Base-by-base conservation (phyloP, 2,888 invertebrate genomes). In the Baccha elongata region DNA sequence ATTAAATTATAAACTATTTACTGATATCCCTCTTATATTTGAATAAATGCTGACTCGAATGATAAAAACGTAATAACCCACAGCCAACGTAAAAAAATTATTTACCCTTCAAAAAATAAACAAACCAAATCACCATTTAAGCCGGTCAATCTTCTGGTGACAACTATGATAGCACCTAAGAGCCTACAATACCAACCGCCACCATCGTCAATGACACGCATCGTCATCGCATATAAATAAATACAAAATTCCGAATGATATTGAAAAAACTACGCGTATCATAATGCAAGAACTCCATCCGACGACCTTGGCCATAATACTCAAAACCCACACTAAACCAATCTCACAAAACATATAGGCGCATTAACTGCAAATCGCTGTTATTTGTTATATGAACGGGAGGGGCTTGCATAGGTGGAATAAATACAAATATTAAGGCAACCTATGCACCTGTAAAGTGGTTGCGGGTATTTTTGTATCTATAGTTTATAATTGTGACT, bases 241-340 rank as follows among this genome's bases (percentile, higher is more conserved):
- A 44, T 15, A 32, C 53, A 50, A 42, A 55, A 11, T 2, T 11
- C 58, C 3, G 69, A 60, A 52, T 67, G 65, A 62, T 81, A 81
- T 81, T 81, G 65, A 75, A 81, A 26, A 81, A 72, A 60, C 65
- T 35, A 60, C 60, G 52, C 81, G 67, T 81, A 75, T 81, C 75
- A 81, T 81, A 81, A 75, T 65, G 81, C 75, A 81, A 83, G 78
- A 83, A 78, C 72, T 65, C 32, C 35, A 67, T 17, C 52, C 68
- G 55, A 78, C 83, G 71, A 78, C 83, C 78, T 83, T 83, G 83
- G 76, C 83, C 83, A 83, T 83, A 83, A 83, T 83, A 76, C 55
- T 72, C 52, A 32, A 52, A 48, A 62, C 26, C 55, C 60, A 32
- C 60, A 75, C 50, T 50, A 23, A 71, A 19, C 19, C 23, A 53